Evolutionary conservation across 2,797 vertebrate species (phyloP).

Genomic region (Enteromius thamalakanensis): DNA sequence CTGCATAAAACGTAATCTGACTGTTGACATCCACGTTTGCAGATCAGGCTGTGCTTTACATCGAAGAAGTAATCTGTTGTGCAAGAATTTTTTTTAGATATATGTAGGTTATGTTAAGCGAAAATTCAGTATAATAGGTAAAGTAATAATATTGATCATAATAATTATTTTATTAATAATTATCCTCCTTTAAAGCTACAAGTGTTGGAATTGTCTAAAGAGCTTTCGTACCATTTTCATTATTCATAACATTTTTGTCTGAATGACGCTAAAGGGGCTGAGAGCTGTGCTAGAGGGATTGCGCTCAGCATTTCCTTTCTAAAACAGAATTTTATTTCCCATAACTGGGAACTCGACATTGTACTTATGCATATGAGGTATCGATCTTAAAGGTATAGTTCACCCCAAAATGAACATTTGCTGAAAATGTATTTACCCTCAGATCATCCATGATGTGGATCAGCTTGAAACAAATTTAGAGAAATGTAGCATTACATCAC

Average conservation of each 20-base stretch:
- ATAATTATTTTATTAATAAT: too few species aligned
- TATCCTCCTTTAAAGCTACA: background rate
- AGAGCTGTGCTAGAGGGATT: background rate
- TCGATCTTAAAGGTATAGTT: background rate
- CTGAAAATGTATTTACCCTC: background rate
- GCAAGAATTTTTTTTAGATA: conserved; percentile 30
- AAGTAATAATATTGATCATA: too few species aligned
- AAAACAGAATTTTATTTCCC: background rate
- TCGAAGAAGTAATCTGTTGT: conserved; percentile 9
- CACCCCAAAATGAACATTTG: background rate
- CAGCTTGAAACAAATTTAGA: background rate
- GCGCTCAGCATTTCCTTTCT: background rate
- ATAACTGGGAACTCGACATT: background rate
- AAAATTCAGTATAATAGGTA: too few species aligned
- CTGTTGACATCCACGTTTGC: background rate
- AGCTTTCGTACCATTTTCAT: background rate
- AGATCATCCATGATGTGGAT: background rate
- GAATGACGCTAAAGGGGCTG: background rate
- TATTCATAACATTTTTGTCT: background rate
- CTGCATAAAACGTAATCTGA: background rate
- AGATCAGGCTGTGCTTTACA: conserved; percentile 14
- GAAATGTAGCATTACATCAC: background rate
- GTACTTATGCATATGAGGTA: background rate
- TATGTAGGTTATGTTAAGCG: background rate
- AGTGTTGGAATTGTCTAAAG: background rate